Evolutionary conservation across 1,140 invertebrate species (phyloP), one percentile per base, ranked within the genome.

Genomic region (Elysia chlorotica): DNA sequence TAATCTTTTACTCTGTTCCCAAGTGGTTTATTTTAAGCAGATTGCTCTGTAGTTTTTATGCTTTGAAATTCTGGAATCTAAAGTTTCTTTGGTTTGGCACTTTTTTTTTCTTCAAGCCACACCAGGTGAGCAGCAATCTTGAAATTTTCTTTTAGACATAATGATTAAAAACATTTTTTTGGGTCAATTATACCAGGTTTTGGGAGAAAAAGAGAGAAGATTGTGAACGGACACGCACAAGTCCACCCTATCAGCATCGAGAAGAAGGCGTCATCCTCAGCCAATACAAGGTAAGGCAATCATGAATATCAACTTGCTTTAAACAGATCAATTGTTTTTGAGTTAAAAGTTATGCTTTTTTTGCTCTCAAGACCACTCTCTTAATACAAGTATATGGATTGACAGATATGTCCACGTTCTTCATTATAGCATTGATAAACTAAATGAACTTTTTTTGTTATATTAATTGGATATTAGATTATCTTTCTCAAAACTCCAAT

Each of bases 231-330:
- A 73, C 28, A 35, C 70, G n/a, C 19, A 67, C n/a, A 21, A 71
- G 33, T 65, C 70, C n/a, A n/a, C n/a, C 65, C 4, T 66, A 79
- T 53, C 74, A 79, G 48, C 73, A 70, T n/a, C 71, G 78, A 56
- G 83, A 84, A 57, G 83, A 84, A 71, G 83, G 83, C 10, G 79
- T 84, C 56, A 82, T 84, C 23, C 71, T 83, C 21, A 62, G 65
- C n/a, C 57, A 76, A 21, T 77, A 71, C 30, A 80, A 81, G 76
- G 81, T 82, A 73, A 71, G 53, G 31, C 21, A 25, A 25, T 56
- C 28, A 31, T 53, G 66, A 23, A 54, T 21, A n/a, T 23, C 19
- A 25, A 23, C 56, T 66, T 41, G 2, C 30, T 69, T 17, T n/a
- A n/a, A 30, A 38, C n/a, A 21, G 33, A 35, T 56, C 4, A 21